These are phyloP conservation scores for Geophilus truncorum DNA, from an alignment of 2,888 invertebrate species.

Conservation along the genomic window DNA sequence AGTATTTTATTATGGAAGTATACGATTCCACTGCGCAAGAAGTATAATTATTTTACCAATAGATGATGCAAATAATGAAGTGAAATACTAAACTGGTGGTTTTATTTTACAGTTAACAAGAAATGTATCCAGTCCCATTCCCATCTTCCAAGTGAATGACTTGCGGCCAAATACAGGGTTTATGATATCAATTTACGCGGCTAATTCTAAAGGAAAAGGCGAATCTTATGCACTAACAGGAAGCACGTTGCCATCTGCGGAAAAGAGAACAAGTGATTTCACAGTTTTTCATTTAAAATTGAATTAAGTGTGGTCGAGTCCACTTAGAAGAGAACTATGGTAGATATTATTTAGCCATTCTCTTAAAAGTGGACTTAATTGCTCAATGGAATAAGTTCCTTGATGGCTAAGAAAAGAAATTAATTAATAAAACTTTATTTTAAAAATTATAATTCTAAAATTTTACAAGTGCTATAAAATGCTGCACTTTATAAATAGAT, in stretches of 20 bases:
- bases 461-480: no score
- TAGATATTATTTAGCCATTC: no score
- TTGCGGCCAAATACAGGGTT: constrained; percentile 71
- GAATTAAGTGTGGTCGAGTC: no score
- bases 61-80: background rate
- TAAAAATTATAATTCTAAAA: no score
- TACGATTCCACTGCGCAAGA: constrained; percentile 60
- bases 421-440: no score
- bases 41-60: no score
- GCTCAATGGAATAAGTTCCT: no score
- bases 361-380: no score
- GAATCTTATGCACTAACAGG: constrained; percentile 64
- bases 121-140: constrained; percentile 43
- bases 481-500: no score
- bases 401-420: no score
- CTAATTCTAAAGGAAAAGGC: constrained; percentile 74
- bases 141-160: constrained; percentile 69
- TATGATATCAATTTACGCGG: constrained; percentile 72
- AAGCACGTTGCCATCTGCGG: constrained; percentile 50
- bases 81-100: background rate
- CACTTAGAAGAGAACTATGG: no score
- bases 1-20: constrained; percentile 76
- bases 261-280: constrained; percentile 37
- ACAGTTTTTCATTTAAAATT: no score
- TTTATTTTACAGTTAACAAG: constrained; percentile 35